Base-by-base conservation (phyloP, 2,888 invertebrate genomes). In the Psococerastis gibbosa region DNA sequence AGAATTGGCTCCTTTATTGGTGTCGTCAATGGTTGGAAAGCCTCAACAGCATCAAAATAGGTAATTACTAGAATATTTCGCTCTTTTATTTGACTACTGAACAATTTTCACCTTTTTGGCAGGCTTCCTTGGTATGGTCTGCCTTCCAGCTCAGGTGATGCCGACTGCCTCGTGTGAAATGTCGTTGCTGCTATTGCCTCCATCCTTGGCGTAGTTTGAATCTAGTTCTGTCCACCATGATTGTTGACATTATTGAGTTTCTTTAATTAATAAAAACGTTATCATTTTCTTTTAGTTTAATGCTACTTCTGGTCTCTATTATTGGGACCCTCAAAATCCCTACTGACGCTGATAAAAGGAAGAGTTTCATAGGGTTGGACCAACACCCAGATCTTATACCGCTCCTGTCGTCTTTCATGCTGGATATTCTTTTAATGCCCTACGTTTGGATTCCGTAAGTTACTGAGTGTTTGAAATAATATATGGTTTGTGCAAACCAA, bases 21-120 rank as follows among this genome's bases (percentile, higher is more conserved):
- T 92, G 18, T 73, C 75, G 55, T 77, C 85, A 48, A 66, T 87
- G 38, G 80, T 82, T 55, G 77, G 75, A 44, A 84, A 84, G 58
- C 81, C 89, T 22, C 71, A 75, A 49, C 72, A 73, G 31, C 91
- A 91, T 60, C 81, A 88, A 57, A 85, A 91, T 59, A 77, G 78
- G 82, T 81, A 59, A n/a, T n/a, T n/a, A n/a, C n/a, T n/a, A n/a
- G n/a, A n/a, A n/a, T n/a, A n/a, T n/a, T n/a, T n/a, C n/a, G n/a
- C n/a, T n/a, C 27, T 9, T 27, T 27, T 11, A 27, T 6, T 27
- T 27, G 27, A 9, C 11, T 27, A 27, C 27, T 6, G 27, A 27
- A 9, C 11, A 27, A 27, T 27, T 27, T 27, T 27, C 6, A 27
- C n/a, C n/a, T n/a, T n/a, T n/a, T n/a, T n/a, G n/a, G n/a, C n/a